A percentile compares a stretch with the other conserved stretches of the same genome.
These are phyloP conservation scores for Sesamia inferens DNA, from an alignment of 2,888 invertebrate species.

Conservation along the genomic window DNA sequence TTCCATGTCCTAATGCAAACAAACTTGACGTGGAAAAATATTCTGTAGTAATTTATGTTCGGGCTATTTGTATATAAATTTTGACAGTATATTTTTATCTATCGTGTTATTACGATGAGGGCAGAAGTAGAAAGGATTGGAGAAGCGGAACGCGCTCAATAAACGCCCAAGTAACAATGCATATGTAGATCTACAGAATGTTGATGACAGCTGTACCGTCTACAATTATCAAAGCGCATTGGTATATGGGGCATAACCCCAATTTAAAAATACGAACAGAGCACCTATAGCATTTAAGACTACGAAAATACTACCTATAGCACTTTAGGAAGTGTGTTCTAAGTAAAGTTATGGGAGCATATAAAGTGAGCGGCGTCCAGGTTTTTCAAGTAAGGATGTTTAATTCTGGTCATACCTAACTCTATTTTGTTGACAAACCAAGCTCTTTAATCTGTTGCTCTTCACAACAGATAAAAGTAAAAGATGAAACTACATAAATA, in stretches of 20 bases:
- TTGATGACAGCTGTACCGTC: too few relatives aligned
- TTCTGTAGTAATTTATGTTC: slow-evolving; percentile 26
- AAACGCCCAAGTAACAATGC: background rate
- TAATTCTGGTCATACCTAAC: background rate
- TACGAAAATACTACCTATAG: too few relatives aligned
- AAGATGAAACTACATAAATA: background rate
- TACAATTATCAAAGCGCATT: background rate
- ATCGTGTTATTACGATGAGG: background rate
- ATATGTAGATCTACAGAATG: background rate
- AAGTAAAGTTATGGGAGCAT: background rate
- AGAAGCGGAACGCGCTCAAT: background rate
- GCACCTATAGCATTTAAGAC: too few relatives aligned
- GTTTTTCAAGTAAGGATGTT: background rate
- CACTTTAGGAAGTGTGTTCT: background rate
- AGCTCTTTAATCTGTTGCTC: slow-evolving; percentile 4
- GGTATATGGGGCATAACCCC: background rate
- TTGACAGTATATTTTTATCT: slow-evolving; percentile 8
- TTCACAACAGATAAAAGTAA: slow-evolving; percentile 16
- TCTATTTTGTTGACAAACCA: background rate
- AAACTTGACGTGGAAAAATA: slow-evolving; percentile 36
- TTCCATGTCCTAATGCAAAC: slow-evolving; percentile 13
- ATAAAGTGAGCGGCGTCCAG: background rate
- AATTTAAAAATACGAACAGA: background rate
- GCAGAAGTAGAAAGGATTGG: background rate
- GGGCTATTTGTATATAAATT: slow-evolving; percentile 16